A percentile compares a stretch with the other conserved stretches of the same genome.
These are phyloP conservation scores for Noctua janthina DNA, from an alignment of 2,888 invertebrate genomes.

Conservation along the genomic window DNA sequence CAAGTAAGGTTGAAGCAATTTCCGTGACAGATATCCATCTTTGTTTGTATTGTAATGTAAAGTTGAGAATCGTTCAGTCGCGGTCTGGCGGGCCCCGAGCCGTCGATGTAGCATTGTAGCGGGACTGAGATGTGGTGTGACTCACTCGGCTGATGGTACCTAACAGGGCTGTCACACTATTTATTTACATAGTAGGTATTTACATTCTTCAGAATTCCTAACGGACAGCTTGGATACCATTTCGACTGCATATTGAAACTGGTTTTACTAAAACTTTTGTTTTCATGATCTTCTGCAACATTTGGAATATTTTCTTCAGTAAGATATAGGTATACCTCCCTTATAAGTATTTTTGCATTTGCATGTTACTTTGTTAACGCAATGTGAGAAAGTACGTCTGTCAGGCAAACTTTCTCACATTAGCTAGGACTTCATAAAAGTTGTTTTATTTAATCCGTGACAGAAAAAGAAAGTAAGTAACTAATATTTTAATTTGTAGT, in stretches of 20 bases:
- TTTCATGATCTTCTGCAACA: not conserved
- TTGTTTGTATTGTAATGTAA: constrained; percentile 62
- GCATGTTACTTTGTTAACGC: constrained; percentile 33
- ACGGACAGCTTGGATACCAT: not conserved
- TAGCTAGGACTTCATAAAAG: constrained; percentile 22
- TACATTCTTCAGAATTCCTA: constrained; percentile 7
- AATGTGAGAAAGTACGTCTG: constrained; percentile 28
- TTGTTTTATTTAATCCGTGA: constrained; percentile 28
- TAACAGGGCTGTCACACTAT: constrained; percentile 55
- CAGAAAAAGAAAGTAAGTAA: constrained; percentile 47
- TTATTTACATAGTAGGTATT: not conserved
- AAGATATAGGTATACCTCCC: not conserved
- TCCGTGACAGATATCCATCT: constrained; percentile 50
- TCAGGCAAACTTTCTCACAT: constrained; percentile 40
- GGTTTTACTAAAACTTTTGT: constrained; percentile 18
- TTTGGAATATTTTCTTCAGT: constrained; percentile 4
- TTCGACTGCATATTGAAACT: constrained; percentile 12
- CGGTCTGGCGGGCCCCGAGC: constrained; percentile 65
- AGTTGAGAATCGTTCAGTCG: constrained; percentile 68
- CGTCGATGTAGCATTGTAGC: constrained; percentile 70
- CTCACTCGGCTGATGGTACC: constrained; percentile 54
- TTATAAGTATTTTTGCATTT: constrained; percentile 1
- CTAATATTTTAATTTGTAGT: constrained; percentile 33
- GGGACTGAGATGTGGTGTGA: constrained; percentile 68
- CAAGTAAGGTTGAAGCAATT: constrained; percentile 32